Evolutionary conservation across 1,140 invertebrate genomes (phyloP).

Genomic region (Uloborus diversus): DNA sequence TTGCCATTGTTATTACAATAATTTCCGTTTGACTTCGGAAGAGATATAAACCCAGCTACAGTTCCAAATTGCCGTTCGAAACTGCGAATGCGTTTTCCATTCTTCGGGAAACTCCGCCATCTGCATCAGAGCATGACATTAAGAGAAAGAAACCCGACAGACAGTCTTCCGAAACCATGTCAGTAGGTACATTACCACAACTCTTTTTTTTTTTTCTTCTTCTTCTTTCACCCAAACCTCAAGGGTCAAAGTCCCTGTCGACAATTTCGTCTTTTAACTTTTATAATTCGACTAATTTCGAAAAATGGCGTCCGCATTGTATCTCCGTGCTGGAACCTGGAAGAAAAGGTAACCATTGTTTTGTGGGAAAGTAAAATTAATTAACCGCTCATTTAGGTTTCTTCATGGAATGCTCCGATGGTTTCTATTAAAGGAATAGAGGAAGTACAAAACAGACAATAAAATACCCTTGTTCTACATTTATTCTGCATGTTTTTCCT

Average conservation of each 20-base stretch:
- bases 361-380: slow-evolving; percentile 11
- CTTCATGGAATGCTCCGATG: background rate
- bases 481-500: background rate
- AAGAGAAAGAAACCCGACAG: background rate
- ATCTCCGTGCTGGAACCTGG: too few species aligned
- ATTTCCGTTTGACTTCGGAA: slow-evolving; percentile 33
- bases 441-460: slow-evolving; percentile 17
- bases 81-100: background rate
- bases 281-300: background rate
- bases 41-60: slow-evolving; percentile 10
- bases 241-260: slow-evolving; percentile 32
- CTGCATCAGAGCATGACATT: slow-evolving; percentile 24
- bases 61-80: background rate
- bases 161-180: slow-evolving; percentile 39
- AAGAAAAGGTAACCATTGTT: background rate
- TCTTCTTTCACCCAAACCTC: background rate
- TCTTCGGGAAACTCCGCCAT: slow-evolving; percentile 9
- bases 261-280: background rate
- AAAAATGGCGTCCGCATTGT: too few species aligned
- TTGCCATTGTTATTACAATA: slow-evolving; percentile 49
- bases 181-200: slow-evolving; percentile 15
- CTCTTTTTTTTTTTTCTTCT: background rate
- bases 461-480: slow-evolving; percentile 48
- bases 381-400: slow-evolving; percentile 8
- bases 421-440: slow-evolving; percentile 5